These are phyloP conservation scores for Himalopsyche kuldschensis DNA, from an alignment of 2,888 invertebrate genomes.

Conservation along the genomic window DNA sequence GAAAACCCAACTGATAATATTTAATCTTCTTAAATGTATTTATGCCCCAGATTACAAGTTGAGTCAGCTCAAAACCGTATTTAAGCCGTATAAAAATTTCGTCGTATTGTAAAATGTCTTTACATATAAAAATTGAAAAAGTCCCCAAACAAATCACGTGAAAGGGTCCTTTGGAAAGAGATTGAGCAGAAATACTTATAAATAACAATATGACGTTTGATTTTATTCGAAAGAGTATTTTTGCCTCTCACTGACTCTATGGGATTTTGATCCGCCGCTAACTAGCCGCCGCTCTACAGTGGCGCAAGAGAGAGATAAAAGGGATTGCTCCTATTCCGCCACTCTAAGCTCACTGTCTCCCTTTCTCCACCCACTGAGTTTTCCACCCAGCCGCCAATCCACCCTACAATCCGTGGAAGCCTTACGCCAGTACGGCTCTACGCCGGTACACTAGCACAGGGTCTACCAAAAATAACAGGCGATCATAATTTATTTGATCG, in stretches of 20 bases:
- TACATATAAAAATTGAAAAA: background rate
- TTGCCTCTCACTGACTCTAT: background rate
- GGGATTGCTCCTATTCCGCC: conserved; percentile 21
- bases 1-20: no score
- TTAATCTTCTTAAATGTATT: no score
- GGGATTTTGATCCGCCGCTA: background rate
- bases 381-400: no score
- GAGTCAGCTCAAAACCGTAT: no score
- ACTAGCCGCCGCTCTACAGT: conserved; percentile 4
- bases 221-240: background rate
- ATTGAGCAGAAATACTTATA: conserved; percentile 26
- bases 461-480: background rate
- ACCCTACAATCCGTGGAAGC: background rate
- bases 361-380: background rate
- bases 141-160: background rate
- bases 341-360: background rate
- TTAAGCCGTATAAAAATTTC: no score
- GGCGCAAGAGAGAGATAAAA: conserved; percentile 12
- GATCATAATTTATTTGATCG: background rate
- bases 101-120: no score
- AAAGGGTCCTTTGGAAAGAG: conserved; percentile 10
- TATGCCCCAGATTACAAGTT: no score
- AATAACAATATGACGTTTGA: background rate
- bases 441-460: background rate
- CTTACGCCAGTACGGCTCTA: background rate